Conservation (phyloP, 2,888 invertebrate species). For the Ferdinandea cuprea region DNA sequence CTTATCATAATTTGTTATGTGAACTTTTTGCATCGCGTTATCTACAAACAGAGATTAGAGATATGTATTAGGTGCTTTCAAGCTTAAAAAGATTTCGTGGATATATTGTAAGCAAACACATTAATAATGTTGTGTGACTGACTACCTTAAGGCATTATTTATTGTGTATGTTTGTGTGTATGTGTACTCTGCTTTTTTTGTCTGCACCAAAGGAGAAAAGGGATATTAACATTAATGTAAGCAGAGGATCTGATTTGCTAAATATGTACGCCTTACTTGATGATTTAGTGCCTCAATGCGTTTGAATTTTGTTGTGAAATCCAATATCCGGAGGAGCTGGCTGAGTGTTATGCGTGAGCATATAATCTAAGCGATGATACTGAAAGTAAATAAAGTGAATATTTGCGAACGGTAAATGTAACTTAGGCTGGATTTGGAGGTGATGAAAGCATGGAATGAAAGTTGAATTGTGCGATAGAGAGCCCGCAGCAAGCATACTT, state of each 20-base stretch:
- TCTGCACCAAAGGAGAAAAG: no score
- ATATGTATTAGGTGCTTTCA: neutral
- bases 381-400: constrained; percentile 11
- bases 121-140: neutral
- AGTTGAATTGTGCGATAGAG: neutral
- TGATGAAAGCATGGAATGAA: neutral
- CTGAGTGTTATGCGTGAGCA: neutral
- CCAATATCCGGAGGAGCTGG: constrained; percentile 5
- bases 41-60: neutral
- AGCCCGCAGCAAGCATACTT: neutral
- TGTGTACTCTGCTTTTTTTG: neutral
- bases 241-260: constrained; percentile 7
- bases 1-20: no score
- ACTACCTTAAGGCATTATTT: neutral
- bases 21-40: no score
- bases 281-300: constrained; percentile 29
- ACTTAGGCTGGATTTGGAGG: constrained; percentile 2
- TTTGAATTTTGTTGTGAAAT: constrained; percentile 21
- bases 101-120: neutral
- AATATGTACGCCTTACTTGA: constrained; percentile 15
- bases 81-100: neutral
- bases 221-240: constrained; percentile 11
- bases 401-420: constrained; percentile 17
- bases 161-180: neutral
- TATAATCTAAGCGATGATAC: constrained; percentile 12